Percentiles rank a stretch among this genome's conserved stretches.
phyloP scores from a whole-genome alignment of 2,797 vertebrate species.

The Halcyon chelicuti region DNA sequence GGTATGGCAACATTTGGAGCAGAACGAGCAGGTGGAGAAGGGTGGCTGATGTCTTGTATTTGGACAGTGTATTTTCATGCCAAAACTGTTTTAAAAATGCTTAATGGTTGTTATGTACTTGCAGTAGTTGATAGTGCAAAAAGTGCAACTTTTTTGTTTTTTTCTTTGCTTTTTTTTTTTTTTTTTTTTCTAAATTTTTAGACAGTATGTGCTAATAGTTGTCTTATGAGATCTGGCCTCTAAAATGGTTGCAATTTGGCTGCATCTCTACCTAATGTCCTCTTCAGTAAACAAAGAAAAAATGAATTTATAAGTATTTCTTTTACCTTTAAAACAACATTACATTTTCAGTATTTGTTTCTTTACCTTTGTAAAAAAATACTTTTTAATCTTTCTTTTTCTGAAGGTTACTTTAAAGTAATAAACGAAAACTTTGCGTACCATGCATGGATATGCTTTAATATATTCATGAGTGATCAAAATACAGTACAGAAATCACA shows the following conservation, averaged over 20 bases:
- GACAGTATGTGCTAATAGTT: not conserved
- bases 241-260: not conserved
- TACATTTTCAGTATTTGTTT: not conserved
- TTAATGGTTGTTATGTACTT: not conserved
- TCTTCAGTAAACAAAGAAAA: conserved; percentile 17
- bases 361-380: not conserved
- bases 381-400: not conserved
- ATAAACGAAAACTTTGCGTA: conserved; percentile 6
- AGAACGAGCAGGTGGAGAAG: conserved; percentile 4
- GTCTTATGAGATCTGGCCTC: not conserved
- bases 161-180: too few species aligned
- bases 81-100: not conserved
- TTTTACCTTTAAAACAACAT: not conserved
- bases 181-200: not conserved
- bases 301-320: not conserved
- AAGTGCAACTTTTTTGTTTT: not conserved
- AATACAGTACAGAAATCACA: conserved; percentile 69
- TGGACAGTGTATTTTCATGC: not conserved
- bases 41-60: not conserved
- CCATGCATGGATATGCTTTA: conserved; percentile 57
- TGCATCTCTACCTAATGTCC: not conserved
- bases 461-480: conserved; percentile 63
- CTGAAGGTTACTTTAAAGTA: not conserved
- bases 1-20: not conserved
- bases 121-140: not conserved